These are phyloP conservation scores for Vulpes vulpes DNA, from an alignment of 2,113 vertebrate genomes.

Conservation along the genomic window DNA sequence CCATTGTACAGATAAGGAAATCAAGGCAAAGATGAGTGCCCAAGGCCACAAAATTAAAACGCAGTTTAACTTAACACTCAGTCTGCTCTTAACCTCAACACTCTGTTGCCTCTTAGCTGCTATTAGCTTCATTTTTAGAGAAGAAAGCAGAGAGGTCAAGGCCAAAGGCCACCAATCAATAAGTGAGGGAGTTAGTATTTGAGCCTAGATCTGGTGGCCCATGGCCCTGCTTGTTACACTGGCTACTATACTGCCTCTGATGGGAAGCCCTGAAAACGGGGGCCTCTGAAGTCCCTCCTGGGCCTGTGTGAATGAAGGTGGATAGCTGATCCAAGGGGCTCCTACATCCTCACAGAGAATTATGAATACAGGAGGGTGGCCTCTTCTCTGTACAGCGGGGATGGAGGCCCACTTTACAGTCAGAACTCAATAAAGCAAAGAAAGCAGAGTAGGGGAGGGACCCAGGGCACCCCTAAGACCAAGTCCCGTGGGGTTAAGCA, in stretches of 20 bases:
- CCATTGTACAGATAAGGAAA: background rate
- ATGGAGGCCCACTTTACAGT: background rate
- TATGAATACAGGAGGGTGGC: background rate
- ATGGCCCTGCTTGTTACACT: background rate
- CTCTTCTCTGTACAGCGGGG: background rate
- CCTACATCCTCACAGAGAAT: background rate
- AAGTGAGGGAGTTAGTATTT: background rate
- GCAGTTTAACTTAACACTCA: background rate
- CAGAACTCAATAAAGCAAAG: conserved; percentile 51
- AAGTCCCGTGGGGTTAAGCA: background rate
- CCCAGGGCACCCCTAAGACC: background rate
- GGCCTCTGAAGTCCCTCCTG: background rate
- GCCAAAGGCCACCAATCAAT: background rate
- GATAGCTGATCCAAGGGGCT: background rate
- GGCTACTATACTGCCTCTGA: background rate
- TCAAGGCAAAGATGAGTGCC: background rate
- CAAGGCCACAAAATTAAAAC: conserved; percentile 3
- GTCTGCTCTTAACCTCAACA: background rate
- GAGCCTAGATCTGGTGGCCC: background rate
- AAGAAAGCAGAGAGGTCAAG: background rate
- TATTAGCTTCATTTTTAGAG: conserved; percentile 5
- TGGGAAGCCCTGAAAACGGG: background rate
- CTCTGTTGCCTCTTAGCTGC: background rate
- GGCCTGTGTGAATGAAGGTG: background rate
- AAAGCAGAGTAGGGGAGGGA: background rate